Evolutionary conservation across 2,113 vertebrate genomes (phyloP).

Genomic region (Picathartes gymnocephalus): DNA sequence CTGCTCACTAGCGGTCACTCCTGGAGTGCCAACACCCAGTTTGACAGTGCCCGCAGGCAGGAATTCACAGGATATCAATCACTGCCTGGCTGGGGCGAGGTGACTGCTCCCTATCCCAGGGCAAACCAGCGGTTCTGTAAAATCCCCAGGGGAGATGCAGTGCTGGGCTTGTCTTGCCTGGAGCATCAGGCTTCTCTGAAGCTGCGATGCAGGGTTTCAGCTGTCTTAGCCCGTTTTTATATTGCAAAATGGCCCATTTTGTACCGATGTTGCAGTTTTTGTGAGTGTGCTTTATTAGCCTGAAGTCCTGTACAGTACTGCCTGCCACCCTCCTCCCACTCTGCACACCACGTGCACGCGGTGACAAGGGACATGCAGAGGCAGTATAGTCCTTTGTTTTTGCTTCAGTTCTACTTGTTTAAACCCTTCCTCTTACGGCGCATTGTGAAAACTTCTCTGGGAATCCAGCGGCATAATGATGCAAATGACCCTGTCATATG

Average conservation of each 20-base stretch:
- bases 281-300: neutral
- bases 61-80: neutral
- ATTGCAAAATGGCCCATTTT: neutral
- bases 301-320: neutral
- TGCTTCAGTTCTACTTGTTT: neutral
- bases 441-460: conserved; percentile 19
- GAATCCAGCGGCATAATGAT: neutral
- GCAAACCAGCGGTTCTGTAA: neutral
- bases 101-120: neutral
- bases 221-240: neutral
- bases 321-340: conserved; percentile 34
- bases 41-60: neutral
- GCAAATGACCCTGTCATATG: conserved; percentile 20
- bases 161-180: neutral
- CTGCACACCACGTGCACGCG: neutral
- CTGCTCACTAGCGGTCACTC: neutral
- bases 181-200: neutral
- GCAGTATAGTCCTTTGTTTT: neutral
- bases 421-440: neutral
- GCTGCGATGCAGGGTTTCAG: neutral
- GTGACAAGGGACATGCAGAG: neutral
- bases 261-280: neutral
- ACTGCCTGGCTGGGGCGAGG: rapidly evolving
- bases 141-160: neutral
- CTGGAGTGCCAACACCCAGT: neutral